These are phyloP conservation scores for Ligdia adustata DNA, from an alignment of 2,888 invertebrate genomes.

Conservation along the genomic window DNA sequence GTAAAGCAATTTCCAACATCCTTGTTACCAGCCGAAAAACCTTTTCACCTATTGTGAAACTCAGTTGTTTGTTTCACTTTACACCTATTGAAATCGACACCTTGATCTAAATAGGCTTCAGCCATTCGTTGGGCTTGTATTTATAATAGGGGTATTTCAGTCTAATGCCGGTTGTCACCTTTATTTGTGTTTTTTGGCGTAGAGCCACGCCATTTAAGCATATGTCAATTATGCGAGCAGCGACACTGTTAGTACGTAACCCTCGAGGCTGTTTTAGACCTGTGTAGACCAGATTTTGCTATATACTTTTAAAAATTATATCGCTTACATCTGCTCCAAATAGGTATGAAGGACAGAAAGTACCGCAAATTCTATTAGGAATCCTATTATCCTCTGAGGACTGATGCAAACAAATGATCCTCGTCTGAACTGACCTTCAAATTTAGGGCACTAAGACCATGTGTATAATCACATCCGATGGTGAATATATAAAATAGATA, in stretches of 20 bases:
- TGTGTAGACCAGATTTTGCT: too few relatives aligned
- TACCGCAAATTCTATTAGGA: too few relatives aligned
- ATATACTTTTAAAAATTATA: too few relatives aligned
- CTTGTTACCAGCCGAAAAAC: constrained; percentile 20
- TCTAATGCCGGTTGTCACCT: constrained; percentile 47
- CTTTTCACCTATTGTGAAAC: constrained; percentile 18
- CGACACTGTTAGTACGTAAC: constrained; percentile 23
- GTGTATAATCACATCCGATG: constrained; percentile 8
- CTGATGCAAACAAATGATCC: too few relatives aligned
- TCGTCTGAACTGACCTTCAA: too few relatives aligned
- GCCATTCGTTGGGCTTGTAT: constrained; percentile 37
- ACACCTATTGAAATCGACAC: constrained; percentile 41
- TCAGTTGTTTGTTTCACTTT: constrained; percentile 17
- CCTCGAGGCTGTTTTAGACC: too few relatives aligned
- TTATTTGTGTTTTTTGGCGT: constrained; percentile 55
- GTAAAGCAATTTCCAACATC: constrained; percentile 15
- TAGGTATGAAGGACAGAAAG: too few relatives aligned
- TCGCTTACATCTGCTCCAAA: too few relatives aligned
- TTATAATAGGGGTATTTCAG: constrained; percentile 34
- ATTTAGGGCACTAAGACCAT: constrained; percentile 24
- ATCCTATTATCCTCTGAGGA: too few relatives aligned
- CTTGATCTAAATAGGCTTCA: constrained; percentile 48
- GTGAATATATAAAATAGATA: constrained; percentile 1
- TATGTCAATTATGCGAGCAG: constrained; percentile 49
- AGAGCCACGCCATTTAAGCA: constrained; percentile 53